Evolutionary conservation across 2,797 vertebrate species (phyloP).

Genomic region (Brachymystax lenok): DNA sequence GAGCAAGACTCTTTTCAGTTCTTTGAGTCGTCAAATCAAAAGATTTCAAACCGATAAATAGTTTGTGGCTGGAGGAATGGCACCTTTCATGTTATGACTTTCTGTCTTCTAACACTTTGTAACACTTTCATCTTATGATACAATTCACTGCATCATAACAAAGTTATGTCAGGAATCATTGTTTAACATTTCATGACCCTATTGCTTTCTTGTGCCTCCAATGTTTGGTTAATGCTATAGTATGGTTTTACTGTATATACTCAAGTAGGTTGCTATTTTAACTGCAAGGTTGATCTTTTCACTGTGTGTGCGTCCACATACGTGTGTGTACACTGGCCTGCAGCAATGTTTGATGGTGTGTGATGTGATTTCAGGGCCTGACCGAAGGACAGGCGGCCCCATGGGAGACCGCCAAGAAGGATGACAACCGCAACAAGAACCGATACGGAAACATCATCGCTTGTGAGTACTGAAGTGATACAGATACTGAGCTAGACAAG

Average conservation of each 20-base stretch:
- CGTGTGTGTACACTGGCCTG: background rate
- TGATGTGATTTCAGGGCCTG: slow-evolving; percentile 80
- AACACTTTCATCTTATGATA: background rate
- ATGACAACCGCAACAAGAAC: slow-evolving; percentile 97
- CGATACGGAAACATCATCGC: slow-evolving; percentile 98
- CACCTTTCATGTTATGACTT: background rate
- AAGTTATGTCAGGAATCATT: background rate
- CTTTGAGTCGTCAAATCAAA: slow-evolving; percentile 1
- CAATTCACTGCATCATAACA: background rate
- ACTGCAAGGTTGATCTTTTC: background rate
- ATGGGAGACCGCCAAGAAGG: slow-evolving; percentile 97
- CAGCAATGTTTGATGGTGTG: slow-evolving; percentile 29
- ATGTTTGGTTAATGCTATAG: background rate
- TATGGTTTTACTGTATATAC: background rate
- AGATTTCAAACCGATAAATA: background rate
- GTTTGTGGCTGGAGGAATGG: background rate
- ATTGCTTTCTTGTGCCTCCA: background rate
- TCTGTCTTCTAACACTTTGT: background rate
- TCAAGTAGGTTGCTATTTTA: too few relatives aligned
- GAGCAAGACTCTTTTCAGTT: background rate
- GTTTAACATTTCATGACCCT: background rate
- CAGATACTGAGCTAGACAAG: background rate
- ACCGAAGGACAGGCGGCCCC: slow-evolving; percentile 95
- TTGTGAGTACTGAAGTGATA: slow-evolving; percentile 84
- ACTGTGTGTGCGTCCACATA: background rate